phyloP scores from a whole-genome alignment of 2,797 vertebrate genomes.

The Peromyscus aztecus region DNA sequence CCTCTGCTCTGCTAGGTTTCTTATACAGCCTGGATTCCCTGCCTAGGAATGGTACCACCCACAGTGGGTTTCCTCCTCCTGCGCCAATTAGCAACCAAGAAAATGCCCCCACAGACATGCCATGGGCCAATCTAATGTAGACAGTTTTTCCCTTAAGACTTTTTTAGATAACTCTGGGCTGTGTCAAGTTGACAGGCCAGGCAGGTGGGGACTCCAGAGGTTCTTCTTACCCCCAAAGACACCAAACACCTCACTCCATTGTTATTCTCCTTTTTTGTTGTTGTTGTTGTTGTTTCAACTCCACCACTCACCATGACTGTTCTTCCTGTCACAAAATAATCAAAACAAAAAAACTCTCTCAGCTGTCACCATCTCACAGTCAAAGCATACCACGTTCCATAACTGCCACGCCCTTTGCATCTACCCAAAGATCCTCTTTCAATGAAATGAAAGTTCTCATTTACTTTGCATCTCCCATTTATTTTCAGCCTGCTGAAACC shows the following conservation, averaged over 20 bases:
- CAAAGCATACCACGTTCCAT: not conserved
- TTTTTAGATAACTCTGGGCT: not conserved
- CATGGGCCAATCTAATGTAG: not conserved
- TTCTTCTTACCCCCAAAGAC: not conserved
- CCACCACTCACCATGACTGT: not conserved
- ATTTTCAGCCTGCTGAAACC: not conserved
- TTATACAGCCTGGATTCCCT: not conserved
- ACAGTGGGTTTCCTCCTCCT: not conserved
- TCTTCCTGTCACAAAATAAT: not conserved
- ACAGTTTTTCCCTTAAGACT: not conserved
- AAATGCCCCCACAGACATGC: not conserved
- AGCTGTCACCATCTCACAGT: not conserved
- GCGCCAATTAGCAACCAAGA: not conserved
- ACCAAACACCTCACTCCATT: not conserved
- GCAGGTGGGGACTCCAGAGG: rapidly evolving
- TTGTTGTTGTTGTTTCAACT: not conserved
- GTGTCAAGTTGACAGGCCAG: not conserved
- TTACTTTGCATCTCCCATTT: not conserved
- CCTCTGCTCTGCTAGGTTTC: not conserved
- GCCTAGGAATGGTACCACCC: not conserved
- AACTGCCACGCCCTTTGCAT: too few relatives aligned
- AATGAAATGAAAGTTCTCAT: not conserved
- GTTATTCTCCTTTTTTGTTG: not conserved
- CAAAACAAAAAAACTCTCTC: not conserved
- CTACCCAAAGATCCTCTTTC: not conserved